These are phyloP conservation scores for Rhinella marina DNA, from an alignment of 2,797 vertebrate genomes.

Conservation along the genomic window DNA sequence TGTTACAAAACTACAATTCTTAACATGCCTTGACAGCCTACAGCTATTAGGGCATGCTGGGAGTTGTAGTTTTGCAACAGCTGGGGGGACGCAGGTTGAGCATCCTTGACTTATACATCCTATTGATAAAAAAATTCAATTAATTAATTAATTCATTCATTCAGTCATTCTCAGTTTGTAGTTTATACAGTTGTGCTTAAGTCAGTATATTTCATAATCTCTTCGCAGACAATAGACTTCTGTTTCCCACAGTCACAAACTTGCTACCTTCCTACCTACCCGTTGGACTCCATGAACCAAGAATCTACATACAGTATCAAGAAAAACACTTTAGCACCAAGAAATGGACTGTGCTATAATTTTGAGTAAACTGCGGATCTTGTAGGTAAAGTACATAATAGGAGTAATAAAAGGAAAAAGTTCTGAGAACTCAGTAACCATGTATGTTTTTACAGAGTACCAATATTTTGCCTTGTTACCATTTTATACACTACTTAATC, in stretches of 20 bases:
- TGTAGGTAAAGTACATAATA: not conserved
- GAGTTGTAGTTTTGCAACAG: too few relatives aligned
- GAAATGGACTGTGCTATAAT: not conserved
- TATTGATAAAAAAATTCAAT: not conserved
- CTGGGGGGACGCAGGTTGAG: too few relatives aligned
- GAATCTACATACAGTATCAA: not conserved
- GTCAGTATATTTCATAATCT: not conserved
- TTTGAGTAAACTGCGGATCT: not conserved
- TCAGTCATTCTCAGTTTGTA: not conserved
- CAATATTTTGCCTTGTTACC: not conserved
- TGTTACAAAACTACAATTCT: too few relatives aligned
- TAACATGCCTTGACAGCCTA: too few relatives aligned
- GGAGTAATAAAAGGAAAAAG: not conserved
- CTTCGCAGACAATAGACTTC: not conserved
- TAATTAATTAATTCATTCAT: not conserved
- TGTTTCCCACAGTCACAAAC: not conserved
- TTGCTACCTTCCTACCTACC: not conserved
- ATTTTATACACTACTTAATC: not conserved
- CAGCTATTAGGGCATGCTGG: too few relatives aligned
- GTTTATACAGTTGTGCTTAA: not conserved
- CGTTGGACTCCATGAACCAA: not conserved
- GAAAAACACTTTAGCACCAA: not conserved
- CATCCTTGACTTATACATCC: not conserved
- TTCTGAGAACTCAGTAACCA: not conserved
- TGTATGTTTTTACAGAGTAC: not conserved